Evolutionary conservation across 2,113 vertebrate genomes (phyloP).

Genomic region (Varanus komodoensis): DNA sequence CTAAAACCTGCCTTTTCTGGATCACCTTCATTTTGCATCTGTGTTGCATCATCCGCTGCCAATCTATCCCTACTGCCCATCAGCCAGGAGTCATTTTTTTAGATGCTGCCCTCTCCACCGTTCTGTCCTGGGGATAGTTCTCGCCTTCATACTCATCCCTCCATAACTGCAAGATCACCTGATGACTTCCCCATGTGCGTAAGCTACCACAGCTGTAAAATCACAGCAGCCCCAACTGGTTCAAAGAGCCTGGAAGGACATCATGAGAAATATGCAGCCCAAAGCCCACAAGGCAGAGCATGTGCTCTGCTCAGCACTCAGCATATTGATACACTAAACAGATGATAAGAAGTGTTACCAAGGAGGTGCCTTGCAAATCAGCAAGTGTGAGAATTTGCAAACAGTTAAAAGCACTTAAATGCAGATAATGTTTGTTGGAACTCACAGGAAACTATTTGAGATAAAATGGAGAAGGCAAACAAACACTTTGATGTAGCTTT

Average conservation of each 20-base stretch:
- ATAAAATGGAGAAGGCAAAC: not conserved
- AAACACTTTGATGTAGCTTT: slow-evolving; percentile 34
- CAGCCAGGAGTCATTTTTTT: too few species aligned
- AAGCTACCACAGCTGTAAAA: not conserved
- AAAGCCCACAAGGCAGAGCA: not conserved
- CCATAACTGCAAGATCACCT: too few species aligned
- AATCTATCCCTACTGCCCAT: too few species aligned
- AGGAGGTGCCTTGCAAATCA: not conserved
- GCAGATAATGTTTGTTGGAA: not conserved
- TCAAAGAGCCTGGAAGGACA: not conserved
- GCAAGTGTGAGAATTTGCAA: not conserved
- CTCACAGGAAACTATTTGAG: not conserved
- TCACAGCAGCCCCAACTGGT: not conserved
- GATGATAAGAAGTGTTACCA: slow-evolving; percentile 15
- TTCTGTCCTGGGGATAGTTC: too few species aligned
- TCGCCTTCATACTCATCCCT: too few species aligned
- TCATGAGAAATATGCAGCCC: not conserved
- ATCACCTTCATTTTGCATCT: too few species aligned
- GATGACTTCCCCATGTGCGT: not conserved
- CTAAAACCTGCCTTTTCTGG: not conserved
- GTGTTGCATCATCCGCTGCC: too few species aligned
- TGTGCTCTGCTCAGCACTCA: not conserved
- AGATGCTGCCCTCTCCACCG: too few species aligned
- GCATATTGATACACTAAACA: not conserved
- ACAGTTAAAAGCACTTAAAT: not conserved